Evolutionary conservation across 2,888 invertebrate species (phyloP).

Genomic region (Phengaris arion): DNA sequence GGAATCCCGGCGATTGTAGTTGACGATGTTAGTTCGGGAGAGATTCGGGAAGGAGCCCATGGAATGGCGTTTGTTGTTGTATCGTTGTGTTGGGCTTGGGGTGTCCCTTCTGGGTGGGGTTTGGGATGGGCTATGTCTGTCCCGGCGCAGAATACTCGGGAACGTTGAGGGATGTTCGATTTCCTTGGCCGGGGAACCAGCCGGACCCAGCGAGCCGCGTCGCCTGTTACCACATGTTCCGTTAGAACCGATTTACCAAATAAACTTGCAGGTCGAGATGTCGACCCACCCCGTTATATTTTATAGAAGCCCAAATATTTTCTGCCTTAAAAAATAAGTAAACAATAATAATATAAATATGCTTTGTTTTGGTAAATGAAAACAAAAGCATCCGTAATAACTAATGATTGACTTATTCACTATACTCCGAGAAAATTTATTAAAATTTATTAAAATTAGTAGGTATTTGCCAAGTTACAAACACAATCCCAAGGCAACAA

Average conservation of each 20-base stretch:
- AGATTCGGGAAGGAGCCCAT: conserved; percentile 72
- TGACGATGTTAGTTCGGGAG: conserved; percentile 61
- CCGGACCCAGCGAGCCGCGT: conserved; percentile 79
- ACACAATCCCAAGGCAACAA: not conserved
- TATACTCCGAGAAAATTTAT: too few relatives aligned
- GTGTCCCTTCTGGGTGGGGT: conserved; percentile 75
- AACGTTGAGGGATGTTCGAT: conserved; percentile 86
- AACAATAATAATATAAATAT: too few relatives aligned
- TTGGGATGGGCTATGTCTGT: conserved; percentile 73
- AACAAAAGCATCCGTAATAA: too few relatives aligned
- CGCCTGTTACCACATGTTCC: conserved; percentile 61
- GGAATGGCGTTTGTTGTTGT: conserved; percentile 63
- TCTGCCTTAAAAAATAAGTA: not conserved
- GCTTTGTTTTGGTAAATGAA: too few relatives aligned
- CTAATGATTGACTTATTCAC: too few relatives aligned
- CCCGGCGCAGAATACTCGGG: conserved; percentile 82
- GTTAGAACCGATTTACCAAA: conserved; percentile 22
- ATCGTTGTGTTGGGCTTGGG: conserved; percentile 66
- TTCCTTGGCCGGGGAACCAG: conserved; percentile 79
- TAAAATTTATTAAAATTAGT: too few relatives aligned
- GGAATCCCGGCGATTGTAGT: conserved; percentile 71
- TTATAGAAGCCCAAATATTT: not conserved
- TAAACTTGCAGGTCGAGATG: not conserved
- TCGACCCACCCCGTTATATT: not conserved
- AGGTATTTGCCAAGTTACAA: not conserved